A percentile compares a stretch with the other conserved stretches of the same genome.
Conservation (phyloP, 2,113 vertebrate species). For the Neoarius graeffei region DNA sequence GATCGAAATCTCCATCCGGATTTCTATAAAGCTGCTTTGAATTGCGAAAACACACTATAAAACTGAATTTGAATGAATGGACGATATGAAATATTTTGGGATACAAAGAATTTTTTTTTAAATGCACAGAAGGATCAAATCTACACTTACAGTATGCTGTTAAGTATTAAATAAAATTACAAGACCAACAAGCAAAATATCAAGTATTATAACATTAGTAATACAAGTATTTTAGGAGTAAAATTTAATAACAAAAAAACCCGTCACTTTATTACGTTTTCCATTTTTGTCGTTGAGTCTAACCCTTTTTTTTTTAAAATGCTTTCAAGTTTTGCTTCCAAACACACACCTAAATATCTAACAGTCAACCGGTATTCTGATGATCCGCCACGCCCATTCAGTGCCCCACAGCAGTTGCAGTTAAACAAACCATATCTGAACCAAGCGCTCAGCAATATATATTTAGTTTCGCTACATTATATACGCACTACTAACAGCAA, state of each 20-base stretch:
- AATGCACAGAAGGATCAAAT: not conserved
- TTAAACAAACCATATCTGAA: not conserved
- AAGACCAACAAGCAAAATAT: not conserved
- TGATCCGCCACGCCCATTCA: not conserved
- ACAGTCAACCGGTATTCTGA: not conserved
- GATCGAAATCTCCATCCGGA: not conserved
- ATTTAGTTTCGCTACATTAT: not conserved
- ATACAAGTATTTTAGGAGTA: not conserved
- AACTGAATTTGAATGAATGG: not conserved
- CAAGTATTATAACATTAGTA: not conserved
- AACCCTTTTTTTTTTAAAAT: not conserved
- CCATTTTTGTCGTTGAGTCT: not conserved
- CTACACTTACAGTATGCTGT: not conserved
- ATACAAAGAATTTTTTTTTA: not conserved
- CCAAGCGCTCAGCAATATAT: not conserved
- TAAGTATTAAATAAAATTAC: not conserved
- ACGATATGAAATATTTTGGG: not conserved
- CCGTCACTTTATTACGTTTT: not conserved
- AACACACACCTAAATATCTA: not conserved
- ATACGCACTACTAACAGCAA: not conserved
- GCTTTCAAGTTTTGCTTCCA: not conserved
- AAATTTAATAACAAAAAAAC: not conserved
- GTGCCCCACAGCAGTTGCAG: not conserved
- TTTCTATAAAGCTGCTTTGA: not conserved
- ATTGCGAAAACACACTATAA: not conserved